Percentiles rank a stretch among this genome's conserved stretches.
These are phyloP conservation scores for Ectemnius lituratus DNA, from an alignment of 2,888 invertebrate species.

Conservation along the genomic window DNA sequence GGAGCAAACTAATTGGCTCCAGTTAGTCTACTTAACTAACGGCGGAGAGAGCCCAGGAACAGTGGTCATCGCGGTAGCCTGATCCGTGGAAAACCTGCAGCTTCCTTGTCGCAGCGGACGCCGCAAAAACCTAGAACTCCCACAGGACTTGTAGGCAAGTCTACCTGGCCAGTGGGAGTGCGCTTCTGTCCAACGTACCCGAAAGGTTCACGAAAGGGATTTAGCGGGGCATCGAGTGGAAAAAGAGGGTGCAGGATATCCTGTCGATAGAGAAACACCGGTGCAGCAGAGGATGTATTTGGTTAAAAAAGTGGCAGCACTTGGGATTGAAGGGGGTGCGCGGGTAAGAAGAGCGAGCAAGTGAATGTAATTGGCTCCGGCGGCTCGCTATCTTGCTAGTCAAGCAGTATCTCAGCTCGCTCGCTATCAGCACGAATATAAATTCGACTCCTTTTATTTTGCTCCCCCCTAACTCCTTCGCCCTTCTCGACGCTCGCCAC, in stretches of 20 bases:
- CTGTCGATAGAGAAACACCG: not conserved
- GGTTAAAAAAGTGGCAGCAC: slow-evolving; percentile 55
- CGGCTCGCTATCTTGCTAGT: slow-evolving; percentile 72
- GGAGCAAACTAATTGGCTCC: slow-evolving; percentile 35
- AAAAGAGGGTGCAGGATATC: not conserved
- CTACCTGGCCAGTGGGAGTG: no score
- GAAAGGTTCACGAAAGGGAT: not conserved
- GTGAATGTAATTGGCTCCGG: slow-evolving; percentile 76
- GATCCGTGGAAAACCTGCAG: not conserved
- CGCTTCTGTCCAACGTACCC: not conserved
- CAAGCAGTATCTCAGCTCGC: slow-evolving; percentile 74
- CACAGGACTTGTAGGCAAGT: not conserved
- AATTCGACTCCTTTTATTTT: slow-evolving; percentile 71
- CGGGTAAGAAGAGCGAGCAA: slow-evolving; percentile 66
- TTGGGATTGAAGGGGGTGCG: slow-evolving; percentile 18
- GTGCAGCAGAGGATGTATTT: slow-evolving; percentile 34
- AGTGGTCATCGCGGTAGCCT: slow-evolving; percentile 16
- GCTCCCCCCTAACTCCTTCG: slow-evolving; percentile 32
- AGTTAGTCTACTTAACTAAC: slow-evolving; percentile 39
- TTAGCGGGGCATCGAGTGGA: not conserved
- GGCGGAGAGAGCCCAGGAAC: slow-evolving; percentile 6
- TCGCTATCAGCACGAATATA: slow-evolving; percentile 75
- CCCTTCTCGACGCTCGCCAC: not conserved
- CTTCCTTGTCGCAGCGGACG: not conserved
- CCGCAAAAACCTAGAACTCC: slow-evolving; percentile 27